Conservation (phyloP, 2,797 vertebrate genomes). For the Microtus californicus region DNA sequence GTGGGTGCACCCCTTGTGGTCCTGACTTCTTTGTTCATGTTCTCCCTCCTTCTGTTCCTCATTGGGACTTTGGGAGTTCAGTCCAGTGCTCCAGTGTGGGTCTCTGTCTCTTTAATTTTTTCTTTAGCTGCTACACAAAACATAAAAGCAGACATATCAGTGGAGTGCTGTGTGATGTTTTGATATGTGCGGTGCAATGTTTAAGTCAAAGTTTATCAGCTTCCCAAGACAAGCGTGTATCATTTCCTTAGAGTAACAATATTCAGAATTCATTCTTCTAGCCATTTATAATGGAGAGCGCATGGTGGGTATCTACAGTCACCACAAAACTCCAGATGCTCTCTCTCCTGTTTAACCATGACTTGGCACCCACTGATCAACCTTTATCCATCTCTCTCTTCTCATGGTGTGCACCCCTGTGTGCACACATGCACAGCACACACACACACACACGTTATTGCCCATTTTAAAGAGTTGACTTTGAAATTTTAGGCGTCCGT, state of each 20-base stretch:
- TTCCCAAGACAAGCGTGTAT: background rate
- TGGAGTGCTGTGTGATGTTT: background rate
- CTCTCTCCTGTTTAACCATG: background rate
- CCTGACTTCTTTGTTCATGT: no score
- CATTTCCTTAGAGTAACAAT: background rate
- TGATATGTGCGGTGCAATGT: background rate
- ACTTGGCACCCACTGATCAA: background rate
- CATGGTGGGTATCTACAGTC: no score
- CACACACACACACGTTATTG: background rate
- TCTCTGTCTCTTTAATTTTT: no score
- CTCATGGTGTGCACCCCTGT: background rate
- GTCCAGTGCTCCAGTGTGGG: no score
- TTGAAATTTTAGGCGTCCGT: background rate
- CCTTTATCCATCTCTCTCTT: background rate
- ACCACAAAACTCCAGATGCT: background rate
- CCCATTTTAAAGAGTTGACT: background rate
- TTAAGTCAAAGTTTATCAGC: background rate
- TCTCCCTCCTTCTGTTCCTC: no score
- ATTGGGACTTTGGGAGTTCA: no score
- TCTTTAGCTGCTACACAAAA: background rate
- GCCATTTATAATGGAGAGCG: no score
- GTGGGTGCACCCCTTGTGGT: no score
- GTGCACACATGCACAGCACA: background rate
- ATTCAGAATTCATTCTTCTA: background rate
- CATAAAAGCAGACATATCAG: background rate